Evolutionary conservation across 1,140 invertebrate species (phyloP), one percentile per base, ranked within the genome.

Genomic region (Orchesella cincta): DNA sequence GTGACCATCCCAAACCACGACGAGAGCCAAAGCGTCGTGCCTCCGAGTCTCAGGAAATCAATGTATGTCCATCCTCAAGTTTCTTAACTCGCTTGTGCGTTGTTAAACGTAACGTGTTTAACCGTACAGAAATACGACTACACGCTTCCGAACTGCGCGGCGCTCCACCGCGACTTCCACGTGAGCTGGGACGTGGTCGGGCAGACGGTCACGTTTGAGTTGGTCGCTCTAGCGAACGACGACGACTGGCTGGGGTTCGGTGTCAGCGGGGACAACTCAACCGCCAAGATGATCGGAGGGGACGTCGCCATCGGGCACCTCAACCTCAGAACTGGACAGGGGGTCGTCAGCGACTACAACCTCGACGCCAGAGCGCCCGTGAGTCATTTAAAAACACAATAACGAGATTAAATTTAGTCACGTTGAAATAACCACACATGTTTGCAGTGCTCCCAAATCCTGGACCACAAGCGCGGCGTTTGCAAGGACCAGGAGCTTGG

Each of bases 181-280:
- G 88, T 95, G 1, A 91, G 91, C 14, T 97, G 94, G 94, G 93
- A 96, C 84, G 90, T 96, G 1, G 94, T 95, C 84, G 93, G 94
- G 0, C 92, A 91, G n/a, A 91, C 93, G 84, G 91, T 97, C 70
- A 95, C 94, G 0, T 89, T 97, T 74, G 91, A 96, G 85, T 85
- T 97, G 5, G 90, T 92, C n/a, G 94, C 91, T n/a, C 90, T 92
- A 87, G 89, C 89, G 82, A 85, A 84, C 0, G 89, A 92, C 81
- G 86, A 92, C 82, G 93, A 94, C 79, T 97, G 95, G 84, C 91
- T 96, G 89, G 90, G 93, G 23, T 96, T 95, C 85, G 94, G 94
- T 39, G 84, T 95, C 23, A 95, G 94, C 36, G 94, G 93, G 33
- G 91, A 90, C 1, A 84, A 87, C 1, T 87, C 87, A 2, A 87